Conservation (phyloP, 2,888 invertebrate species). For the Hybos culiciformis region DNA sequence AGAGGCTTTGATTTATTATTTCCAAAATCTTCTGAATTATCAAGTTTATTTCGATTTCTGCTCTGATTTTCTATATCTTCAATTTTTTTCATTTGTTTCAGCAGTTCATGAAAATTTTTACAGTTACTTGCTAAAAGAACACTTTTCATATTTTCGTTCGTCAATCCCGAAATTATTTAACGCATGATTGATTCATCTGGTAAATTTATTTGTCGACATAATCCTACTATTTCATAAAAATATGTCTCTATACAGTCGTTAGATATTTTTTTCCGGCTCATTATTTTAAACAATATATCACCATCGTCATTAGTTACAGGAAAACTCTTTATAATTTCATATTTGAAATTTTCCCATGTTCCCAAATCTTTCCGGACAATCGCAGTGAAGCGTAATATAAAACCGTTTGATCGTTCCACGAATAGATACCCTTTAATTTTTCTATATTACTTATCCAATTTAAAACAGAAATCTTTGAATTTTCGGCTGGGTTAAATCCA, state of each 20-base stretch:
- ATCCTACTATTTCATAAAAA: not conserved
- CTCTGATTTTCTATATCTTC: not conserved
- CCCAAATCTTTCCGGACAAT: not conserved
- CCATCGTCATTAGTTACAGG: not conserved
- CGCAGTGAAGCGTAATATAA: conserved; percentile 3
- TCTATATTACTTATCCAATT: conserved; percentile 1
- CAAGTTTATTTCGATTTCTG: not conserved
- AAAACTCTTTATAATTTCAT: not conserved
- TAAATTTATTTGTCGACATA: not conserved
- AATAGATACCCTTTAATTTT: not conserved
- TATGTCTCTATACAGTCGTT: not conserved
- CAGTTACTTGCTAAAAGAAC: not conserved
- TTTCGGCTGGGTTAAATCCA: not conserved
- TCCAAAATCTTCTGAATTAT: no score
- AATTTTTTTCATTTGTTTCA: conserved; percentile 1
- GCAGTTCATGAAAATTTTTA: not conserved
- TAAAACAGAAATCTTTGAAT: not conserved
- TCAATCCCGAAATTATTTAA: not conserved
- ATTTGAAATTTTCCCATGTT: not conserved
- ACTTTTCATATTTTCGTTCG: not conserved
- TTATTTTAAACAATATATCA: not conserved
- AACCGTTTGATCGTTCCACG: not conserved
- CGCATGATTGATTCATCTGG: not conserved
- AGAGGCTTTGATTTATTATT: no score
- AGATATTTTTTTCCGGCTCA: not conserved